Evolutionary conservation across 1,140 invertebrate genomes (phyloP).

Genomic region (Leptonema lineaticorne): DNA sequence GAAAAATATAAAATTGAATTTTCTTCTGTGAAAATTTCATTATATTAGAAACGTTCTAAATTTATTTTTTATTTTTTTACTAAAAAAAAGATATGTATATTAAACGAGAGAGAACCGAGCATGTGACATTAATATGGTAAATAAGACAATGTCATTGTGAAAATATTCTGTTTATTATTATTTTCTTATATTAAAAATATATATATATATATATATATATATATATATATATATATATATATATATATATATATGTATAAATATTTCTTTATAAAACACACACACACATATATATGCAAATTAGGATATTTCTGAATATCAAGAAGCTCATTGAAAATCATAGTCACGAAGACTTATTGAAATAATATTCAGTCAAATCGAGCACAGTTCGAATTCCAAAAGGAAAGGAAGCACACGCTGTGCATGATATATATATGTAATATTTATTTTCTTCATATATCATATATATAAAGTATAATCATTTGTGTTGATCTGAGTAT

Average conservation of each 20-base stretch:
- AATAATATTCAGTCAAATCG: neutral
- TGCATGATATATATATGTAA: neutral
- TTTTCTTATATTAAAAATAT: no score
- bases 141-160: no score
- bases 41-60: no score
- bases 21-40: no score
- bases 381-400: neutral
- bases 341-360: neutral
- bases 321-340: neutral
- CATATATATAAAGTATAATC: neutral
- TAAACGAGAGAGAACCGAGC: no score
- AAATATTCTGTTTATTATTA: no score
- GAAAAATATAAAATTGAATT: no score
- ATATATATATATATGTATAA: neutral
- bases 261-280: neutral
- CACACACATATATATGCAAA: neutral
- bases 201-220: no score
- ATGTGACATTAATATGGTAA: no score
- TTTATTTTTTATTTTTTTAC: no score
- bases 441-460: neutral
- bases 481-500: no score
- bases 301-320: neutral
- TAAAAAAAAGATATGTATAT: no score
- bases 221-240: neutral
- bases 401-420: neutral